phyloP scores from a whole-genome alignment of 2,888 invertebrate genomes.

The Stegophylla sp. region DNA sequence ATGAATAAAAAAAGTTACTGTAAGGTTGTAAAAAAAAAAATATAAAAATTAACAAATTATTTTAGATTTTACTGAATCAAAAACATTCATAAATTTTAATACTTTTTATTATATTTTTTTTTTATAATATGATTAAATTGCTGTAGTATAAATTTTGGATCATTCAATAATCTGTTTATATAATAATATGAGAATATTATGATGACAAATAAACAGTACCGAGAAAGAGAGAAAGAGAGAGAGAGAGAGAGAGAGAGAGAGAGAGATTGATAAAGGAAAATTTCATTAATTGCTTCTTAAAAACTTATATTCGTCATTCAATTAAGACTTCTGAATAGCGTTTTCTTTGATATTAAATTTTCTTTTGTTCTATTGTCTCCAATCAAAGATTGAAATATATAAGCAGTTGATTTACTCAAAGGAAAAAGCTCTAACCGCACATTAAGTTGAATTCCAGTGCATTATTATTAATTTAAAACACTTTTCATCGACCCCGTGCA shows the following conservation, averaged over 20 bases:
- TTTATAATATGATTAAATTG: too few relatives aligned
- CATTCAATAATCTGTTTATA: too few relatives aligned
- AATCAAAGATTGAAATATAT: constrained; percentile 14
- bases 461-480: constrained; percentile 1
- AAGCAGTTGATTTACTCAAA: not conserved
- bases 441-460: not conserved
- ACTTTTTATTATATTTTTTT: too few relatives aligned
- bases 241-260: not conserved
- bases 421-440: constrained; percentile 12
- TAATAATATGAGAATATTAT: too few relatives aligned
- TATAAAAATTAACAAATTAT: too few relatives aligned
- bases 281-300: constrained; percentile 2
- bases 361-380: not conserved
- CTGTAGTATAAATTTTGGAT: too few relatives aligned
- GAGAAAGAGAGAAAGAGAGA: not conserved
- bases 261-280: not conserved
- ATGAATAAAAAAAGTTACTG: too few relatives aligned
- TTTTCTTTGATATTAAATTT: constrained; percentile 26
- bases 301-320: constrained; percentile 9
- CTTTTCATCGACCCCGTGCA: not conserved
- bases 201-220: too few relatives aligned
- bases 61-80: too few relatives aligned
- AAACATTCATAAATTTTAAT: too few relatives aligned
- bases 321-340: not conserved
- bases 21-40: too few relatives aligned